Base-by-base conservation (phyloP, 2,797 vertebrate species). In the Sebastolobus altivelis region DNA sequence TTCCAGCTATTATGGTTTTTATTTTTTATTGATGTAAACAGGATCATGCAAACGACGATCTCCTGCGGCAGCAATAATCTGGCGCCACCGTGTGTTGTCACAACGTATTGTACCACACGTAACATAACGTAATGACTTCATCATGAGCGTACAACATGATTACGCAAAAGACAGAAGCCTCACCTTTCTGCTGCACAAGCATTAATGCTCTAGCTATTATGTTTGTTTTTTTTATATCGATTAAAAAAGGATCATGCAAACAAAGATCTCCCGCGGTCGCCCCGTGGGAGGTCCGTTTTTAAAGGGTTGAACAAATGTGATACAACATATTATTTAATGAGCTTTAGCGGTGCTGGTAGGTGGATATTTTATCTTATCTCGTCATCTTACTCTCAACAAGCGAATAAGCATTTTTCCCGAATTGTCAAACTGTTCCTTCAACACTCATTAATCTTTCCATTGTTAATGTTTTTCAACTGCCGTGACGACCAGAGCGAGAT, bases 371-470 rank as follows among this genome's bases (percentile, higher is more conserved):
- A 6, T 20, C 37, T 25, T 52, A 20, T 69, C 29, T 37, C 35
- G 0, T 9, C 12, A 29, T 63, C 8, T 13, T n/a, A 14, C 56
- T 67, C 8, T 25, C 2, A 0, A 20, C 38, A 38, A 65, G 8
- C 0, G 2, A 38, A 43, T 38, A n/a, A 58, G 20, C 0, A 0
- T 18, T 12, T 38, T 60, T 29, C 13, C 20, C 29, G 22, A 46
- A 25, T 9, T 66, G 29, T 60, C 61, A 72, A 49, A 72, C 5
- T 14, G 10, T 27, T 31, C 12, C 0, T 7, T 65, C 27, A 37
- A 38, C 54, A 67, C 22, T 40, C 61, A 72, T 66, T 71, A 55
- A 54, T 62, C 18, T 77, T 59, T 67, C 49, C n/a, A 61, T 55
- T 46, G 9, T 40, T 66, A 25, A 22, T 72, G 27, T 60, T 75